These are phyloP conservation scores for Calcarius lapponicus DNA, from an alignment of 2,797 vertebrate genomes.

Conservation along the genomic window DNA sequence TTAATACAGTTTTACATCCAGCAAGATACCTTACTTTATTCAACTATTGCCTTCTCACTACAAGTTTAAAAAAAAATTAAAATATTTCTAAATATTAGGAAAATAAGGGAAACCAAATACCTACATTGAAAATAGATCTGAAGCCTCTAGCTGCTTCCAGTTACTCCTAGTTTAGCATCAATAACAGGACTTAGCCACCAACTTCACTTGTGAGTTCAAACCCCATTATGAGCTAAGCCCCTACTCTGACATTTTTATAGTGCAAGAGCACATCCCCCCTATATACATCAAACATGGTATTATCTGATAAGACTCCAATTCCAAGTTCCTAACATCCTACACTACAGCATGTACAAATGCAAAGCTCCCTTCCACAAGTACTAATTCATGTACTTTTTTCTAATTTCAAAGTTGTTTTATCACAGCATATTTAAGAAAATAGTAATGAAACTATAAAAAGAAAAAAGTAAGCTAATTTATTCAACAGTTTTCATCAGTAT, in stretches of 20 bases:
- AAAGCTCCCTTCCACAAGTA: neutral
- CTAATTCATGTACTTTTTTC: neutral
- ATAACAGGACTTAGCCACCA: neutral
- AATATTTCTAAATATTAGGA: neutral
- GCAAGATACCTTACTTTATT: neutral
- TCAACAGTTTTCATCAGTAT: neutral
- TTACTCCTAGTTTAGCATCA: neutral
- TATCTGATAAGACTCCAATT: neutral
- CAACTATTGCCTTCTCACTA: neutral
- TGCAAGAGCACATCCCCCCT: neutral
- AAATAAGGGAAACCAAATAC: neutral
- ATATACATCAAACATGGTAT: fast-evolving
- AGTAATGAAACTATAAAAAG: neutral
- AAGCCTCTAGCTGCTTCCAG: neutral
- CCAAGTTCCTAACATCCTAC: neutral
- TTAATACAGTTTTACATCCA: neutral
- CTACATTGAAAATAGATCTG: neutral
- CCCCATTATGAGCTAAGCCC: neutral
- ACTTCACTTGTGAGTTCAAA: neutral
- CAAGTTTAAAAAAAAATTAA: neutral
- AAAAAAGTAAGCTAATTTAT: neutral
- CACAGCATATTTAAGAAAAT: neutral
- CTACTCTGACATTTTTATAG: neutral
- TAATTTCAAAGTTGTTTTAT: neutral
- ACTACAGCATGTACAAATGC: neutral